Percentiles rank a stretch among this genome's conserved stretches.
Conservation (phyloP, 2,797 vertebrate genomes). For the Poeciliopsis presidionis region DNA sequence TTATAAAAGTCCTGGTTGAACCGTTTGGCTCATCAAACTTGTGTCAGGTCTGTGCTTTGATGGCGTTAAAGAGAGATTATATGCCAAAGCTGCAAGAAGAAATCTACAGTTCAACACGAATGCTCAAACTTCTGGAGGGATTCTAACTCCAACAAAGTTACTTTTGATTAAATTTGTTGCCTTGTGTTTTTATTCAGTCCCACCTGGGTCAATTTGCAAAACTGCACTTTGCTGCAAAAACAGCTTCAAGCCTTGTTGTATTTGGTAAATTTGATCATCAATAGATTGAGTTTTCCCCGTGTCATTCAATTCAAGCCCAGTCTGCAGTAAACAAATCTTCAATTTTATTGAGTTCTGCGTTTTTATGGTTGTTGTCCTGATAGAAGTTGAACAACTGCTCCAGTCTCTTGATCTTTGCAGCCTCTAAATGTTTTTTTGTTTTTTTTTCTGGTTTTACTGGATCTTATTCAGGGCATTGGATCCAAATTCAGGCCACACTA, state of each 20-base stretch:
- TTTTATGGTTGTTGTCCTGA: neutral
- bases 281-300: neutral
- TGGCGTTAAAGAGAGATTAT: slow-evolving; percentile 25
- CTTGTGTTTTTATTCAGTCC: slow-evolving; percentile 44
- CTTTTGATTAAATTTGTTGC: slow-evolving; percentile 59
- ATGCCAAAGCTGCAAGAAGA: neutral
- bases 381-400: neutral
- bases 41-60: slow-evolving; percentile 28
- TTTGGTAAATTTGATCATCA: neutral
- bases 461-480: neutral
- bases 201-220: neutral
- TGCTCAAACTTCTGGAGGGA: neutral
- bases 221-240: neutral
- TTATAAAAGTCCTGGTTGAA: slow-evolving; percentile 64
- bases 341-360: neutral
- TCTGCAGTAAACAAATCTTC: neutral
- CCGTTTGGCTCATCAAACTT: slow-evolving; percentile 50
- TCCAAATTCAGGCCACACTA: neutral
- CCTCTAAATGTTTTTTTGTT: neutral
- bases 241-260: neutral
- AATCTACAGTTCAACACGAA: neutral
- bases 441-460: neutral
- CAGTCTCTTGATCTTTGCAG: neutral
- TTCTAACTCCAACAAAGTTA: slow-evolving; percentile 1
- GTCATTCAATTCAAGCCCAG: neutral